These are phyloP conservation scores for Melolontha melolontha DNA, from an alignment of 2,888 invertebrate genomes.

Conservation along the genomic window DNA sequence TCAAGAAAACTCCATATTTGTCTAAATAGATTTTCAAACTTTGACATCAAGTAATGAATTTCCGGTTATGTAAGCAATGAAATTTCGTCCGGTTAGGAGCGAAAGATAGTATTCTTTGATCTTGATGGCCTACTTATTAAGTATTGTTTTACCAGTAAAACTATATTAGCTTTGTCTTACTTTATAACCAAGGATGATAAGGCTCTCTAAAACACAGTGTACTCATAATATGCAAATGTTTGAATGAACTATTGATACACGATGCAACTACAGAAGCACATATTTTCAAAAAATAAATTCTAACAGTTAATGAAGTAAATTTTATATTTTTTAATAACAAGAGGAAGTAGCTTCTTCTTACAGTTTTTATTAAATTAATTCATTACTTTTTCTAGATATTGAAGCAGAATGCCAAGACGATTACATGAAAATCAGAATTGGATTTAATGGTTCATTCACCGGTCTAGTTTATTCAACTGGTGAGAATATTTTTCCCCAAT, in stretches of 20 bases:
- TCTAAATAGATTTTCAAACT: not conserved
- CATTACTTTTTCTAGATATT: constrained; percentile 74
- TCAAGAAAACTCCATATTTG: no score
- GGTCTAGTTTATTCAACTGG: constrained; percentile 92
- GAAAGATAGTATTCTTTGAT: not conserved
- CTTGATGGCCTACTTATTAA: constrained; percentile 43
- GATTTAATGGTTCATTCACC: constrained; percentile 91
- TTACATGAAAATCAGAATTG: constrained; percentile 93
- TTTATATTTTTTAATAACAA: no score
- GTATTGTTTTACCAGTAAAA: constrained; percentile 35
- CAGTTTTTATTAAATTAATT: no score
- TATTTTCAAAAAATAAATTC: no score
- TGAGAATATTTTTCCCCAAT: constrained; percentile 60
- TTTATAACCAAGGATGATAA: constrained; percentile 7
- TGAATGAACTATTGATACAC: no score
- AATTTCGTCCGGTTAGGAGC: constrained; percentile 54
- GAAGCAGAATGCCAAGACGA: constrained; percentile 96
- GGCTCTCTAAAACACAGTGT: not conserved
- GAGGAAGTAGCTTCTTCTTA: no score
- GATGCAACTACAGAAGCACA: no score
- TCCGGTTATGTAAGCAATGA: constrained; percentile 48
- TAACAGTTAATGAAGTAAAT: no score
- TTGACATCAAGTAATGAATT: constrained; percentile 27
- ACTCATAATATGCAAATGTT: not conserved
- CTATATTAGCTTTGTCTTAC: constrained; percentile 1